phyloP scores from a whole-genome alignment of 2,888 invertebrate genomes.

The Itoplectis maculator region DNA sequence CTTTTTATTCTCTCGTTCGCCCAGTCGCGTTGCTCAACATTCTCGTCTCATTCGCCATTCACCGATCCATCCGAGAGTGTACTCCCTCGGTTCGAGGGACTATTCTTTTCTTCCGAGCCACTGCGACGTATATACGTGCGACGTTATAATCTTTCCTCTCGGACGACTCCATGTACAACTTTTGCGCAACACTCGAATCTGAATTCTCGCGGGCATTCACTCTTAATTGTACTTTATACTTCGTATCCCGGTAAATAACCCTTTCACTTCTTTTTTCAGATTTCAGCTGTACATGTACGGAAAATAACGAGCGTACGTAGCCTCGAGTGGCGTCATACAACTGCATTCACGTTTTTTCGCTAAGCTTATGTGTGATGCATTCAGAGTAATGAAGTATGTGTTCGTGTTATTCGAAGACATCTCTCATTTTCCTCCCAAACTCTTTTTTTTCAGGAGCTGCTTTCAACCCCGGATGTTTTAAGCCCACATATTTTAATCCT shows the following conservation, averaged over 20 bases:
- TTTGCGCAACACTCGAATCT: background rate
- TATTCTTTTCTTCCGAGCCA: conserved; percentile 51
- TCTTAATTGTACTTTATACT: background rate
- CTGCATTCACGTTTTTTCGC: too few species aligned
- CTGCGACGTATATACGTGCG: conserved; percentile 21
- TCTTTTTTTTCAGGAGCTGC: too few species aligned
- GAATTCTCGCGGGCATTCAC: background rate
- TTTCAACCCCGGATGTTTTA: too few species aligned
- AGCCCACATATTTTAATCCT: too few species aligned
- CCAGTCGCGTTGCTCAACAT: conserved; percentile 28
- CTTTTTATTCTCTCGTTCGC: conserved; percentile 29
- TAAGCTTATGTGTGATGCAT: too few species aligned
- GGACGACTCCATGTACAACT: background rate
- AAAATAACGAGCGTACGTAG: background rate
- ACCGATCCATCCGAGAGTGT: conserved; percentile 38
- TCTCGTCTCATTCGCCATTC: conserved; percentile 54
- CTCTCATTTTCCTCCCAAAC: too few species aligned
- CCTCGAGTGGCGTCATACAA: too few species aligned
- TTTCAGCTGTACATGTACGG: background rate
- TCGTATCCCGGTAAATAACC: background rate
- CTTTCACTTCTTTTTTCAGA: conserved; percentile 3
- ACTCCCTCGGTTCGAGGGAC: conserved; percentile 35
- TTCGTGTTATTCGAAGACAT: too few species aligned
- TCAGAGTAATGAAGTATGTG: too few species aligned
- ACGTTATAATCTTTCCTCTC: conserved; percentile 18